These are phyloP conservation scores for Anhinga anhinga DNA, from an alignment of 2,113 vertebrate species.

Conservation along the genomic window DNA sequence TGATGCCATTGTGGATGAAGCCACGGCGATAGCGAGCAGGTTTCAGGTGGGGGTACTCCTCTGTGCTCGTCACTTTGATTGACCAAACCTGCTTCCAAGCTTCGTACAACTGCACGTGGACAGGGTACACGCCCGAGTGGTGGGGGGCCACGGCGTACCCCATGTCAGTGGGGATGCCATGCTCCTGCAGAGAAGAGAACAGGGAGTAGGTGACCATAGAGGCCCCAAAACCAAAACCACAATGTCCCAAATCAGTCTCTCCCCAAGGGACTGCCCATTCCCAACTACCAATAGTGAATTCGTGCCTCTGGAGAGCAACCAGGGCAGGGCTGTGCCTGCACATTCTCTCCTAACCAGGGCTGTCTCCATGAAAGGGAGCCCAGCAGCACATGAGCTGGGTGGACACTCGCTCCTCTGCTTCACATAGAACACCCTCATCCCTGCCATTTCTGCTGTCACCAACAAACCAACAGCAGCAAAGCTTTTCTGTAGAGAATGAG, in stretches of 20 bases:
- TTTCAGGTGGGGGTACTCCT: slow-evolving; percentile 97
- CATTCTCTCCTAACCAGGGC: background rate
- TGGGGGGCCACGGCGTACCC: slow-evolving; percentile 96
- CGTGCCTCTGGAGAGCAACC: background rate
- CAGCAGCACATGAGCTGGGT: background rate
- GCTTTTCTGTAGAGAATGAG: background rate
- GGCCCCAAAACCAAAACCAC: background rate
- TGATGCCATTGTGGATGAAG: slow-evolving; percentile 94
- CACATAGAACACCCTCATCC: background rate
- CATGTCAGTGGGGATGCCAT: slow-evolving; percentile 96
- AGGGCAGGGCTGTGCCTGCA: background rate
- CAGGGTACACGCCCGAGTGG: slow-evolving; percentile 94
- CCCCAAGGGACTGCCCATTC: background rate
- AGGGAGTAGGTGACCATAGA: background rate
- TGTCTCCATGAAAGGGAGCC: background rate
- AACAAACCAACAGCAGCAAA: background rate
- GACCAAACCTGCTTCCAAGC: slow-evolving; percentile 98
- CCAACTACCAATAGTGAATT: background rate
- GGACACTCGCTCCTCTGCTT: background rate
- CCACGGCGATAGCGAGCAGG: slow-evolving; percentile 92
- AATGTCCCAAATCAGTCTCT: background rate
- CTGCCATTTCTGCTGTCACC: background rate
- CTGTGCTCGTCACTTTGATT: slow-evolving; percentile 95
- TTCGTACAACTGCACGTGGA: slow-evolving; percentile 93
- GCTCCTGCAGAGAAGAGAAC: slow-evolving; percentile 78